phyloP scores from a whole-genome alignment of 2,797 vertebrate genomes.

The Dipus sagitta region DNA sequence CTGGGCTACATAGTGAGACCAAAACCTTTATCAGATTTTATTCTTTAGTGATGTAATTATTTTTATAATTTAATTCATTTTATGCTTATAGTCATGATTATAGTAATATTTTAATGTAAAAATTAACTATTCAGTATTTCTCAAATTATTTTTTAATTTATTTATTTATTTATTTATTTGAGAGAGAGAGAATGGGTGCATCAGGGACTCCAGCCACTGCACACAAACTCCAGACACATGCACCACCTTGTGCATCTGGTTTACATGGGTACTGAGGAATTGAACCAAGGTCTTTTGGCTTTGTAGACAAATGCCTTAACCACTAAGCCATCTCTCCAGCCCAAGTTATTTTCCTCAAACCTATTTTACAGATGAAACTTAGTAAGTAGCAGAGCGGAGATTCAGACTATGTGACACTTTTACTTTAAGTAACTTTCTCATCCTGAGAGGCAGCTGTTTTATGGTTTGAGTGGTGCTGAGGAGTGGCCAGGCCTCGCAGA shows the following conservation, averaged over 20 bases:
- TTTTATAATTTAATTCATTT: not conserved
- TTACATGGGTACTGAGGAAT: too few species aligned
- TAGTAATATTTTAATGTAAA: not conserved
- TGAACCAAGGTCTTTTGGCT: too few species aligned
- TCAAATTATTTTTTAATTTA: too few species aligned
- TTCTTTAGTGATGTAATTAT: not conserved
- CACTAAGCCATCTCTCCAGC: too few species aligned
- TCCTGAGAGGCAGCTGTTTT: not conserved
- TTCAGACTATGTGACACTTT: not conserved
- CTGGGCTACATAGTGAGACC: not conserved
- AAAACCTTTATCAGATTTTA: constrained; percentile 11
- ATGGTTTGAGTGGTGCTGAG: not conserved
- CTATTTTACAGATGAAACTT: constrained; percentile 52
- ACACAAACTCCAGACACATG: too few species aligned
- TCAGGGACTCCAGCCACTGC: too few species aligned
- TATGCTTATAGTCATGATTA: not conserved
- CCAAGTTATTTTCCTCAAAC: constrained; percentile 34
- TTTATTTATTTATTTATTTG: too few species aligned
- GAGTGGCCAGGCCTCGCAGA: not conserved
- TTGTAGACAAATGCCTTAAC: too few species aligned
- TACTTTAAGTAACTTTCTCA: constrained; percentile 43
- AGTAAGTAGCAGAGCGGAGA: constrained; percentile 21
- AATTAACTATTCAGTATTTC: constrained; percentile 13
- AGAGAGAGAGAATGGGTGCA: too few species aligned
- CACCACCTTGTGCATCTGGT: too few species aligned